Evolutionary conservation across 2,888 invertebrate genomes (phyloP), one percentile per base, ranked within the genome.

Genomic region (Chrysolina americana): DNA sequence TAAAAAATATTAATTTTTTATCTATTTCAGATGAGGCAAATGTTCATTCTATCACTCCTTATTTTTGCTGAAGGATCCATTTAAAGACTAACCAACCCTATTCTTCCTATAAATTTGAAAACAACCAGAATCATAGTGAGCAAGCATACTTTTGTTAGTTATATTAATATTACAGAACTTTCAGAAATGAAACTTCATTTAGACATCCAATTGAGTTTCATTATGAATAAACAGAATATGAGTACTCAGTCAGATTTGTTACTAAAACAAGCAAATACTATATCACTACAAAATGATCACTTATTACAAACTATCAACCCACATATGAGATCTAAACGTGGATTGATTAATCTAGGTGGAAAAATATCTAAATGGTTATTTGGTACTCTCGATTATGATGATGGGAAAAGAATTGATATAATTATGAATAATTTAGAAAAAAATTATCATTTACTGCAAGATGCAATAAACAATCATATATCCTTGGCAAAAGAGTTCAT

Each of bases 361-460:
- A 28, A 59, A 59, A 59, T 59, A 11, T 15, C 56, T 11, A 59
- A 59, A 59, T 59, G 56, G 28, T 15, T 59, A 59, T 59, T 59
- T 28, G n/a, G 28, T 8, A 59, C 28, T 8, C 28, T 59, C 9
- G 23, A 59, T 15, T 15, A 59, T 59, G 56, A 28, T 15, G 56
- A 28, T n/a, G 56, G 56, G 4, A 21, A 59, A 59, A 59, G 6
- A 59, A 59, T 59, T 59, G 4, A 21, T 13, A 13, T 13, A 11
- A 59, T 59, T 2, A 6, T 28, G 23, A 28, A 59, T 59, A 28
- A 23, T 59, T n/a, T 8, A 59, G 28, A 59, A 59, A 59, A n/a
- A 4, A 28, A 15, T 9, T 3, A 50, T 50, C 3, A 19, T 2
- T 59, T 8, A 15, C n/a, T 59, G 3, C 2, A 11, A 5, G 28